Evolutionary conservation across 2,797 vertebrate species (phyloP).

Genomic region (Spheniscus humboldti): DNA sequence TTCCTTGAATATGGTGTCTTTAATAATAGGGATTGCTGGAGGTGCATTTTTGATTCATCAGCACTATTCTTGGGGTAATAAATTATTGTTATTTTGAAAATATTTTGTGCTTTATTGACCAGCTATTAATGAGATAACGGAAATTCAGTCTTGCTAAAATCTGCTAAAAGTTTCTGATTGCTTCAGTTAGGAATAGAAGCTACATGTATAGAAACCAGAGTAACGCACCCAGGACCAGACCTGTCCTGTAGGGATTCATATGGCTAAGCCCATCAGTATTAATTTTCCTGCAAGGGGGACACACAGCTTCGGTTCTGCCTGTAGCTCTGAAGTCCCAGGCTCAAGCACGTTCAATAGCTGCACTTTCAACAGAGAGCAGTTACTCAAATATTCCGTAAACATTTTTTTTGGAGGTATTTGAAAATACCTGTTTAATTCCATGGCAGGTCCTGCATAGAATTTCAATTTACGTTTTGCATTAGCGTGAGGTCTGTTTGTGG

Average conservation of each 20-base stretch:
- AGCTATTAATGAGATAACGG: not conserved
- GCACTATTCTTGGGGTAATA: not conserved
- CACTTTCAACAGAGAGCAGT: not conserved
- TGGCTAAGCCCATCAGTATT: not conserved
- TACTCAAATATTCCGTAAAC: not conserved
- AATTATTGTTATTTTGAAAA: not conserved
- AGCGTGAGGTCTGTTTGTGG: not conserved
- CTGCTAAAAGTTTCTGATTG: not conserved
- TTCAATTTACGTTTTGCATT: not conserved
- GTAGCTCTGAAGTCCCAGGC: not conserved
- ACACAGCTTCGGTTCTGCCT: not conserved
- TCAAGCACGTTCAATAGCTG: not conserved
- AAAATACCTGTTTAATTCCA: not conserved
- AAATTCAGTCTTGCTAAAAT: not conserved
- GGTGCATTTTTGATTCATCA: not conserved
- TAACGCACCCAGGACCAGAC: not conserved
- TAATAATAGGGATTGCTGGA: not conserved
- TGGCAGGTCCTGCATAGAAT: not conserved
- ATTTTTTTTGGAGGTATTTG: not conserved
- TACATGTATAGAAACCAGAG: not conserved
- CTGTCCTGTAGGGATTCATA: not conserved
- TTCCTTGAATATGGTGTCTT: not conserved
- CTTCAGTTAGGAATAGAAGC: not conserved
- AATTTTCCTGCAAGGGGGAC: not conserved
- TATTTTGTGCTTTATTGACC: not conserved